Percentiles rank a stretch among this genome's conserved stretches.
Conservation (phyloP, 1,140 invertebrate species). For the Xylocopa sonorina region DNA sequence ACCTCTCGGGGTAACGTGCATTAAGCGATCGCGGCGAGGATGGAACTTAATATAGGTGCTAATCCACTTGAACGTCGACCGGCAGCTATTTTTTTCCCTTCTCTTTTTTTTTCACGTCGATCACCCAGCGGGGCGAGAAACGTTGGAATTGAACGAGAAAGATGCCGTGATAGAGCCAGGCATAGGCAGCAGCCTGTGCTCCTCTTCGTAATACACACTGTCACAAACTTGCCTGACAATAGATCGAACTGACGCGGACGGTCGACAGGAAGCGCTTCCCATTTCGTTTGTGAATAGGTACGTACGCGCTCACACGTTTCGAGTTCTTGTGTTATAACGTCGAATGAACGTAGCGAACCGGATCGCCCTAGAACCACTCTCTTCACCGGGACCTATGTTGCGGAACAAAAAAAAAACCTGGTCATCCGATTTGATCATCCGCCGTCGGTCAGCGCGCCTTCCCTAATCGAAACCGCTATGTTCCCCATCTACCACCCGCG, state of each 20-base stretch:
- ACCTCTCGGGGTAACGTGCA: neutral
- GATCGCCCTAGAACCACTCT: conserved; percentile 63
- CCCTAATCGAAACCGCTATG: conserved; percentile 14
- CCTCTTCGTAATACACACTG: conserved; percentile 23
- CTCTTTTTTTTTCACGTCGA: neutral
- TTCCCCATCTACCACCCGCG: neutral
- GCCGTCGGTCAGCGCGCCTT: neutral
- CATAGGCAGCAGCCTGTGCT: neutral
- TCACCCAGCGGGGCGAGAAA: neutral
- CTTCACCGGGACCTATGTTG: conserved; percentile 38
- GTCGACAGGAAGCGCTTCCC: conserved; percentile 70
- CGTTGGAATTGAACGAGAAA: conserved; percentile 17
- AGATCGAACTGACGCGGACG: conserved; percentile 67
- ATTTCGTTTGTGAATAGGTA: conserved; percentile 71
- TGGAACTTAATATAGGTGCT: neutral
- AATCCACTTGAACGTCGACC: neutral
- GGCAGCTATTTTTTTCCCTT: neutral
- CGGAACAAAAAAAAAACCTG: conserved; percentile 30
- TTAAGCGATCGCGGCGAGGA: neutral
- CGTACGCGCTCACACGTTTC: conserved; percentile 51
- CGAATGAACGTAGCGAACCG: conserved; percentile 69
- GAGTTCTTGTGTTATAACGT: conserved; percentile 37
- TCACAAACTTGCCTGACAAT: conserved; percentile 68
- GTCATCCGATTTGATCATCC: conserved; percentile 27
- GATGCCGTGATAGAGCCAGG: conserved; percentile 17